These are phyloP conservation scores for Apis cerana DNA, from an alignment of 1,140 invertebrate genomes.

Conservation along the genomic window DNA sequence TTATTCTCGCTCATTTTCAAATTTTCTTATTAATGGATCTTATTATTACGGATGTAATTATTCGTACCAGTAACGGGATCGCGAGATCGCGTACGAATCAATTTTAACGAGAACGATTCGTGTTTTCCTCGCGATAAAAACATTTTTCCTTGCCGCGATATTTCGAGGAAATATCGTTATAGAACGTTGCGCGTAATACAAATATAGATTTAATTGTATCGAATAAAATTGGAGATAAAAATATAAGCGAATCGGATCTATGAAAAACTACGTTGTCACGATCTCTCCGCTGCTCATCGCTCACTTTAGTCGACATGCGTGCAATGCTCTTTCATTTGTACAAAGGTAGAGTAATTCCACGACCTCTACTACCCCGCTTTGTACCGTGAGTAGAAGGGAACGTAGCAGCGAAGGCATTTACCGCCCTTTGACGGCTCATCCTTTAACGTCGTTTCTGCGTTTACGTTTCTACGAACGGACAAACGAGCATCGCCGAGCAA, in stretches of 20 bases:
- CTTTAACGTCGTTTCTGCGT: conserved; percentile 30
- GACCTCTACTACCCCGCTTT: conserved; percentile 1
- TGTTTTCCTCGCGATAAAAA: background rate
- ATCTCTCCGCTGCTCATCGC: background rate
- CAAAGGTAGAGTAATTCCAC: conserved; percentile 15
- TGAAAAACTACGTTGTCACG: background rate
- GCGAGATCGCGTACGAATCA: too few relatives aligned
- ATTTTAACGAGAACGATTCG: too few relatives aligned
- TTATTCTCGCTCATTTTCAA: conserved; percentile 32
- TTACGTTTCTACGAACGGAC: conserved; percentile 26
- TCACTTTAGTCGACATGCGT: background rate
- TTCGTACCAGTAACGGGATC: too few relatives aligned
- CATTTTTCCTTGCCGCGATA: too few relatives aligned
- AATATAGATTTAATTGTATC: background rate
- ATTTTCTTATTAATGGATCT: conserved; percentile 38
- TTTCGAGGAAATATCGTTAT: too few relatives aligned
- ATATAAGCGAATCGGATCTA: background rate
- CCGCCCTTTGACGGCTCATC: conserved; percentile 24
- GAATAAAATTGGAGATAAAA: background rate
- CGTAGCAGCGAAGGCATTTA: conserved; percentile 8
- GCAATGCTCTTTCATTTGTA: conserved; percentile 21
- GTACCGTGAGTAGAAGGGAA: conserved; percentile 11
- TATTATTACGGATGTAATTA: background rate
- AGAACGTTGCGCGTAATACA: background rate
- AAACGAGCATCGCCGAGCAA: conserved; percentile 35